These are phyloP conservation scores for Eretmochelys imbricata DNA, from an alignment of 2,113 vertebrate species.

Conservation along the genomic window DNA sequence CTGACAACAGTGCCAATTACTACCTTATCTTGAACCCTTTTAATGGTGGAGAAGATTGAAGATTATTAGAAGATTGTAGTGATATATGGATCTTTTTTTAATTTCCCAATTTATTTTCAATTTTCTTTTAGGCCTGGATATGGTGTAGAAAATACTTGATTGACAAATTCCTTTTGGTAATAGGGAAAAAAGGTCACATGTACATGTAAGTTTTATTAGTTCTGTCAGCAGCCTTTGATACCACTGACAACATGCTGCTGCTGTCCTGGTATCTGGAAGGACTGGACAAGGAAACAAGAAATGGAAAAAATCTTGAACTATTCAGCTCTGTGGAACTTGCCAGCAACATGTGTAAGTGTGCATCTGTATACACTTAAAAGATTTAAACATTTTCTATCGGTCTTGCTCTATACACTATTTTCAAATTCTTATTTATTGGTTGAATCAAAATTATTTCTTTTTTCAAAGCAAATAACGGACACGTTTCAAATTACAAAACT, in stretches of 20 bases:
- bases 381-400: neutral
- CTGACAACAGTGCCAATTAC: too few relatives aligned
- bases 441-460: neutral
- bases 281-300: neutral
- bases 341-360: neutral
- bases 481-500: neutral
- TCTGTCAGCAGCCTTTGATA: neutral
- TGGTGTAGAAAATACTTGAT: neutral
- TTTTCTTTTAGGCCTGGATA: neutral
- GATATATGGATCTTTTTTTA: neutral
- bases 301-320: neutral
- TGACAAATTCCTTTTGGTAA: neutral
- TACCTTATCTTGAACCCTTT: too few relatives aligned
- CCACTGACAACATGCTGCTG: neutral
- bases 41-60: neutral
- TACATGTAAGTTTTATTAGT: neutral
- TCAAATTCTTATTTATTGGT: neutral
- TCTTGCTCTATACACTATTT: neutral
- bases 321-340: neutral
- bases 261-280: neutral
- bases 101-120: neutral
- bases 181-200: neutral
- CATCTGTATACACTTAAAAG: neutral
- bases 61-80: neutral
- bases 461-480: neutral